Evolutionary conservation across 2,113 vertebrate species (phyloP).

Genomic region (Nothocercus julius): DNA sequence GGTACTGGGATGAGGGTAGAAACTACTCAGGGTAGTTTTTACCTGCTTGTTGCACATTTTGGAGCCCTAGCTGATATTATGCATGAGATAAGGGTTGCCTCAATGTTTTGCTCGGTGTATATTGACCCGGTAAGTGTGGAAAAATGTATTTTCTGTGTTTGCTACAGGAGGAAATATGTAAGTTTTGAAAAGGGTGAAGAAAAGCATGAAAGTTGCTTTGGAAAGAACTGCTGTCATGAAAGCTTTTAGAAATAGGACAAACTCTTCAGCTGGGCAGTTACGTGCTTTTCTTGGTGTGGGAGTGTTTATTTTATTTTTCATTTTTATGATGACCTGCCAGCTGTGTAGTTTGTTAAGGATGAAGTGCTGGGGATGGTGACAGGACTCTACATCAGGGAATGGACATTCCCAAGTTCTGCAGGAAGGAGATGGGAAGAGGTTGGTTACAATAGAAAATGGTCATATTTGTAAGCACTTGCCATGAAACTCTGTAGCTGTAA

Average conservation of each 20-base stretch:
- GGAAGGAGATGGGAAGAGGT: neutral
- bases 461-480: neutral
- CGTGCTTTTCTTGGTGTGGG: neutral
- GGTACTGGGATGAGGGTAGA: fast-evolving
- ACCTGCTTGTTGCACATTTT: neutral
- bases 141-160: neutral
- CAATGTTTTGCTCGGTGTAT: neutral
- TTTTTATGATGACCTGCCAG: neutral
- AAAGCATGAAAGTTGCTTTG: neutral
- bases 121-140: neutral
- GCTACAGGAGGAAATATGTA: neutral
- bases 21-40: neutral
- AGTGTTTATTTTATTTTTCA: neutral
- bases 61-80: neutral
- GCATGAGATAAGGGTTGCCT: neutral
- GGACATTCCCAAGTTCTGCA: neutral
- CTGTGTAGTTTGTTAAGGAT: neutral
- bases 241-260: neutral
- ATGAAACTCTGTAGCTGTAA: neutral
- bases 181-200: neutral
- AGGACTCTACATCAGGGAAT: neutral
- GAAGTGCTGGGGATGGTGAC: neutral
- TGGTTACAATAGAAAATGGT: neutral
- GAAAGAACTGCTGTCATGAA: neutral
- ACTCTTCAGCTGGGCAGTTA: neutral